Percentiles rank a stretch among this genome's conserved stretches.
phyloP scores from a whole-genome alignment of 2,113 vertebrate species.

The Pagrus major region DNA sequence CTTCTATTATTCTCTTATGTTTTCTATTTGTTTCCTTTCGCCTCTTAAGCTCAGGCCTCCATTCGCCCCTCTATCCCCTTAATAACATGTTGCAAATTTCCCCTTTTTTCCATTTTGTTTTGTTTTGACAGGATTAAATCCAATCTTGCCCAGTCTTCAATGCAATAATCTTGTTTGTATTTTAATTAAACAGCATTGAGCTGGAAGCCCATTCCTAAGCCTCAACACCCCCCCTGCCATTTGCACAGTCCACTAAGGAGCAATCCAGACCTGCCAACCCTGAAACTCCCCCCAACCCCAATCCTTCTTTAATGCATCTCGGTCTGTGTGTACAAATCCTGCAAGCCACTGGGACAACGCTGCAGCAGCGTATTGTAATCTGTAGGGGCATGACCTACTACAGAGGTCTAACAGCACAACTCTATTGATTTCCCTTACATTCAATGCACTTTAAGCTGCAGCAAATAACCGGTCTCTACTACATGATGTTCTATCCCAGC shows the following conservation, averaged over 20 bases:
- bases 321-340: constrained; percentile 56
- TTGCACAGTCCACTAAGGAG: constrained; percentile 23
- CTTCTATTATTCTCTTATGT: neutral
- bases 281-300: neutral
- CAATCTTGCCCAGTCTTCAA: constrained; percentile 43
- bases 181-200: constrained; percentile 70
- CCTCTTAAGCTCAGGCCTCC: constrained; percentile 2
- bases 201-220: constrained; percentile 12
- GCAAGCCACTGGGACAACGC: constrained; percentile 40
- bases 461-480: neutral
- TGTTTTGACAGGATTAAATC: constrained; percentile 55
- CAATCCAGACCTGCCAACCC: neutral
- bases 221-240: constrained; percentile 21
- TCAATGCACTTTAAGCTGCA: constrained; percentile 2
- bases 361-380: constrained; percentile 29
- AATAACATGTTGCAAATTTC: constrained; percentile 29
- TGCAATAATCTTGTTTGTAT: constrained; percentile 56
- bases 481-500: neutral
- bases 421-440: constrained; percentile 55
- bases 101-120: too few species aligned
- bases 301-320: constrained; percentile 12
- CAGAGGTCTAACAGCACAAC: constrained; percentile 31
- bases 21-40: neutral
- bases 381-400: constrained; percentile 41
- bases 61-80: neutral